Conservation (phyloP, 2,113 vertebrate species). For the Larimichthys crocea region DNA sequence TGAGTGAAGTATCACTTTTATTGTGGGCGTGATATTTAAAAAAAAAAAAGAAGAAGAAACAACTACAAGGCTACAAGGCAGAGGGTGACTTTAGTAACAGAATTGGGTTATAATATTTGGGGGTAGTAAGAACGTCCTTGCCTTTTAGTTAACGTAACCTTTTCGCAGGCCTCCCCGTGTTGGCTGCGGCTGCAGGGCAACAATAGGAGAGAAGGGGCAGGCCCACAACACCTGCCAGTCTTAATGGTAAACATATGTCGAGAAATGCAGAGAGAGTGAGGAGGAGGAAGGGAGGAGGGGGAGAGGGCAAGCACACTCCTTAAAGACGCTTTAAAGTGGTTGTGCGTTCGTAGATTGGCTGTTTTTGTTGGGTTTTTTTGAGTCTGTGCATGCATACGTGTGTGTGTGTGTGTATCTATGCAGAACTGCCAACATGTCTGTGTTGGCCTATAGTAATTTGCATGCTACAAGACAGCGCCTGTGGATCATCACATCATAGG, state of each 20-base stretch:
- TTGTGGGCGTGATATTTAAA: neutral
- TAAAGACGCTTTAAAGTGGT: conserved; percentile 55
- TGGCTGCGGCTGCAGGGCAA: conserved; percentile 67
- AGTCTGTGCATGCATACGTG: neutral
- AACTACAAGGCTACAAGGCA: neutral
- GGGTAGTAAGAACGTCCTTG: conserved; percentile 24
- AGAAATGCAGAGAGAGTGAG: conserved; percentile 53
- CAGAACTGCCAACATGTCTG: conserved; percentile 6
- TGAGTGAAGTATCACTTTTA: neutral
- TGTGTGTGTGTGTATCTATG: conserved; percentile 16
- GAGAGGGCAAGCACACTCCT: conserved; percentile 36
- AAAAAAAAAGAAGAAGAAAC: neutral
- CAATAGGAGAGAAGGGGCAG: conserved; percentile 73
- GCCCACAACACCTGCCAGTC: conserved; percentile 82
- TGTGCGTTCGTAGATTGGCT: conserved; percentile 24
- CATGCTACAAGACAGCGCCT: conserved; percentile 1
- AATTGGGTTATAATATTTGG: conserved; percentile 23
- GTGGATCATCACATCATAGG: conserved; percentile 37
- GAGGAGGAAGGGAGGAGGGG: conserved; percentile 46
- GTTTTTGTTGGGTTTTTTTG: conserved; percentile 14
- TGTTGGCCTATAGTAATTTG: neutral
- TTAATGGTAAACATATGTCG: conserved; percentile 83
- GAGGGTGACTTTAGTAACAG: conserved; percentile 6
- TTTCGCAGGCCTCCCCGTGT: conserved; percentile 59
- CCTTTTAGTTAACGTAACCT: conserved; percentile 60